Evolutionary conservation across 1,140 invertebrate genomes (phyloP).

Genomic region (Cyphomyrmex costatus): DNA sequence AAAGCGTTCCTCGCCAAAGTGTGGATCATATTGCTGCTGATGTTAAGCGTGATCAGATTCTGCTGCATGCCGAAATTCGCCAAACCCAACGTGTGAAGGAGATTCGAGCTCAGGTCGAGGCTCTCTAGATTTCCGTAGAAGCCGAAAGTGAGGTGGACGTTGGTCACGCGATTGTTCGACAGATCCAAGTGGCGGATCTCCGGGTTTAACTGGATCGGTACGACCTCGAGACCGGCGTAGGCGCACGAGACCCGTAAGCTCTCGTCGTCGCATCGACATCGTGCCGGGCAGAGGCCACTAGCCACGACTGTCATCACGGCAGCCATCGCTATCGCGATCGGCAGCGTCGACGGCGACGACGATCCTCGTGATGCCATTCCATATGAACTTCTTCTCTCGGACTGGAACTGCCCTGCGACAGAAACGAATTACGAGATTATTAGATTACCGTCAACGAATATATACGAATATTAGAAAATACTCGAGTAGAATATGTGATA

Average conservation of each 20-base stretch:
- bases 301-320: slow-evolving; percentile 78
- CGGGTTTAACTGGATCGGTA: slow-evolving; percentile 96
- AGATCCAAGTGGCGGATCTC: slow-evolving; percentile 92
- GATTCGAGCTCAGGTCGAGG: slow-evolving; percentile 94
- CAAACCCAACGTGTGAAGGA: slow-evolving; percentile 91
- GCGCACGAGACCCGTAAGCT: slow-evolving; percentile 91
- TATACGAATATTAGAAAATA: neutral
- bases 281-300: slow-evolving; percentile 91
- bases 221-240: slow-evolving; percentile 92
- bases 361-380: slow-evolving; percentile 85
- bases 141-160: slow-evolving; percentile 90
- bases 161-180: slow-evolving; percentile 91
- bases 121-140: slow-evolving; percentile 93
- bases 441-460: neutral
- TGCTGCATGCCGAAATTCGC: slow-evolving; percentile 93
- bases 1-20: slow-evolving; percentile 91
- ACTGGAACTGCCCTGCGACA: slow-evolving; percentile 81
- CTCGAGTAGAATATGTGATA: neutral
- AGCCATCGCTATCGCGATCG: slow-evolving; percentile 82
- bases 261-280: slow-evolving; percentile 94
- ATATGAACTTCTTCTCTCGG: slow-evolving; percentile 81
- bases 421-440: neutral
- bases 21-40: slow-evolving; percentile 92
- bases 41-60: slow-evolving; percentile 90
- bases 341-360: slow-evolving; percentile 80